Conservation (phyloP, 2,888 invertebrate species). For the Operophtera brumata region DNA sequence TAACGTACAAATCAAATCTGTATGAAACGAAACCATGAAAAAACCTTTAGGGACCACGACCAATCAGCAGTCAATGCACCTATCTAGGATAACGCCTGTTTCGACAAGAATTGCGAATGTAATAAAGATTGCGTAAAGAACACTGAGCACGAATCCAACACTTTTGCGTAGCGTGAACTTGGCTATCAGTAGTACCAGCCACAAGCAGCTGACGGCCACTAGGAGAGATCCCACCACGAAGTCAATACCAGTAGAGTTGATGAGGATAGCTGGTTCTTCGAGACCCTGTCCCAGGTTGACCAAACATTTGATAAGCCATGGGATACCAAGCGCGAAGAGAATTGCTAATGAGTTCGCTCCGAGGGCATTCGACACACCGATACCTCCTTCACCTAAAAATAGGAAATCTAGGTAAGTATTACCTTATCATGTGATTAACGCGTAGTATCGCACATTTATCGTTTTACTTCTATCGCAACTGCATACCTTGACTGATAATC, state of each 20-base stretch:
- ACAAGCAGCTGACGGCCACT: conserved; percentile 86
- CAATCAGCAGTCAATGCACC: conserved; percentile 24
- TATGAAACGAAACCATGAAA: background rate
- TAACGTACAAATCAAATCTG: background rate
- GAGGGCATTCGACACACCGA: conserved; percentile 92
- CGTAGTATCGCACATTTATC: background rate
- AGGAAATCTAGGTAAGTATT: conserved; percentile 16
- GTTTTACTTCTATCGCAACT: background rate
- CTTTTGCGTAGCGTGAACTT: conserved; percentile 85
- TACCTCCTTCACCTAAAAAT: conserved; percentile 88
- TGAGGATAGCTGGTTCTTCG: conserved; percentile 77
- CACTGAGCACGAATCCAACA: conserved; percentile 84
- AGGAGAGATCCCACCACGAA: conserved; percentile 91
- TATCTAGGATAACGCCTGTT: conserved; percentile 82
- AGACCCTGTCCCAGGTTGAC: conserved; percentile 72
- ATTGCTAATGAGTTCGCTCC: conserved; percentile 94
- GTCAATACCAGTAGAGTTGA: conserved; percentile 89
- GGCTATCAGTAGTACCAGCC: conserved; percentile 83
- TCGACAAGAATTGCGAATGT: conserved; percentile 89
- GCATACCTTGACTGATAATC: background rate
- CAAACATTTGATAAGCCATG: conserved; percentile 90
- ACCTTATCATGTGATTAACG: background rate
- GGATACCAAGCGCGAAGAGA: conserved; percentile 89
- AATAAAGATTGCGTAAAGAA: conserved; percentile 86
- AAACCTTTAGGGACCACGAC: background rate